These are phyloP conservation scores for Vimba vimba DNA, from an alignment of 2,113 vertebrate genomes.

Conservation along the genomic window DNA sequence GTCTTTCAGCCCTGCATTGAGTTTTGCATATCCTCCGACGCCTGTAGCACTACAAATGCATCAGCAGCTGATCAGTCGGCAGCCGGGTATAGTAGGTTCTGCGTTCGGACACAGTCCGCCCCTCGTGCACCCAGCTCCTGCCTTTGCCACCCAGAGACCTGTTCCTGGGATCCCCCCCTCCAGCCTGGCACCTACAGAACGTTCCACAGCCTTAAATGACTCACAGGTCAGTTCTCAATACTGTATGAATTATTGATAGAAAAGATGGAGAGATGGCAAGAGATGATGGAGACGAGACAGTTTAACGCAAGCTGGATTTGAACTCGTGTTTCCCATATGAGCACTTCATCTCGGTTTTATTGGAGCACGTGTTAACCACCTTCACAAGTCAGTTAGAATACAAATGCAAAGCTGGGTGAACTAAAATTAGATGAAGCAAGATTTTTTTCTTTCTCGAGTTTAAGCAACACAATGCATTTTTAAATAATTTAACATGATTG, in stretches of 20 bases:
- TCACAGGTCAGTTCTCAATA: conserved; percentile 86
- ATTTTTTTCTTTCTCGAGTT: not conserved
- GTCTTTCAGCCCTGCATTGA: conserved; percentile 87
- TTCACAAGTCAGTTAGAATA: conserved; percentile 10
- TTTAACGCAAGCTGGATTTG: not conserved
- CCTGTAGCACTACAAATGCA: conserved; percentile 95
- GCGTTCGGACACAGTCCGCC: conserved; percentile 98
- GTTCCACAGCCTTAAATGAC: conserved; percentile 86
- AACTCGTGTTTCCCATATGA: not conserved
- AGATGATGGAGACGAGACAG: not conserved
- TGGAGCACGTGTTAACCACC: not conserved
- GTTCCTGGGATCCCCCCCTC: conserved; percentile 88
- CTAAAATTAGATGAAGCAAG: not conserved
- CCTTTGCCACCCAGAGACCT: conserved; percentile 92
- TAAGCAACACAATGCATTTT: not conserved
- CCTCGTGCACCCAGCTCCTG: conserved; percentile 93
- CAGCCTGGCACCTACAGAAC: conserved; percentile 86
- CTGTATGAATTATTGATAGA: not conserved
- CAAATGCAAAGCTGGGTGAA: not conserved
- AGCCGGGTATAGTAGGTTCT: conserved; percentile 90
- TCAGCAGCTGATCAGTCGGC: conserved; percentile 92
- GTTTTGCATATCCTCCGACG: conserved; percentile 94
- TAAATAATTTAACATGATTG: conserved; percentile 10
- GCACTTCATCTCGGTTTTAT: not conserved
- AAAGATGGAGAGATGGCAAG: not conserved